Conservation (phyloP, 2,113 vertebrate species). For the Labeo rohita region DNA sequence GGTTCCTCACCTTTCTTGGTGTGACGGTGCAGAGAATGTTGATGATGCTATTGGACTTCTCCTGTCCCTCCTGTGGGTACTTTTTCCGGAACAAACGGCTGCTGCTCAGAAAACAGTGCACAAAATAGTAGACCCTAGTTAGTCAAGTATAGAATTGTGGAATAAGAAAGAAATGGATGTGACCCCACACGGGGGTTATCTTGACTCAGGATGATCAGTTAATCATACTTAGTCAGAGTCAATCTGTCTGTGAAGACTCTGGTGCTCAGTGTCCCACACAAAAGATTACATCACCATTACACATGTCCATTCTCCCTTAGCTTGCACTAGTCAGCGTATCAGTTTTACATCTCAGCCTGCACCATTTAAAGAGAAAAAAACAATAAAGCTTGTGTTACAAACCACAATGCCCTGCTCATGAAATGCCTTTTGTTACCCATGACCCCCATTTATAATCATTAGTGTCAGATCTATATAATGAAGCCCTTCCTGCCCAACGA, state of each 20-base stretch:
- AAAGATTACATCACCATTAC: slow-evolving; percentile 41
- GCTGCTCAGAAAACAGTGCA: slow-evolving; percentile 63
- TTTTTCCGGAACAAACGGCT: slow-evolving; percentile 80
- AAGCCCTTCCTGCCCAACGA: slow-evolving; percentile 66
- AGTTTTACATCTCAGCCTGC: slow-evolving; percentile 57
- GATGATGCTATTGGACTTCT: slow-evolving; percentile 84
- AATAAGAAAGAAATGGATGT: not conserved
- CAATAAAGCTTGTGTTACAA: slow-evolving; percentile 72
- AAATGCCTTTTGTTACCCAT: slow-evolving; percentile 74
- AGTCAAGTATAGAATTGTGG: slow-evolving; percentile 24
- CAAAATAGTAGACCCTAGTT: slow-evolving; percentile 11
- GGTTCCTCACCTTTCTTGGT: slow-evolving; percentile 73
- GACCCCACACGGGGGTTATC: slow-evolving; percentile 17
- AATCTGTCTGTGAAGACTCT: slow-evolving; percentile 23
- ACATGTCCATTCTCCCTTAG: slow-evolving; percentile 29
- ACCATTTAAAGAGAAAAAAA: slow-evolving; percentile 66
- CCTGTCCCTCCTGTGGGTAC: slow-evolving; percentile 79
- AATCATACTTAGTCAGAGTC: slow-evolving; percentile 23
- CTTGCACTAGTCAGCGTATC: slow-evolving; percentile 53
- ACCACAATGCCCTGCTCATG: slow-evolving; percentile 57
- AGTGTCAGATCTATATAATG: slow-evolving; percentile 69
- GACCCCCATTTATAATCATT: slow-evolving; percentile 70
- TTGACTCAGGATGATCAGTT: slow-evolving; percentile 37
- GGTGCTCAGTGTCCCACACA: slow-evolving; percentile 34
- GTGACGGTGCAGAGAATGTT: slow-evolving; percentile 80